A percentile compares a stretch with the other conserved stretches of the same genome.
Conservation (phyloP, 2,113 vertebrate species). For the Polypterus bichir region DNA sequence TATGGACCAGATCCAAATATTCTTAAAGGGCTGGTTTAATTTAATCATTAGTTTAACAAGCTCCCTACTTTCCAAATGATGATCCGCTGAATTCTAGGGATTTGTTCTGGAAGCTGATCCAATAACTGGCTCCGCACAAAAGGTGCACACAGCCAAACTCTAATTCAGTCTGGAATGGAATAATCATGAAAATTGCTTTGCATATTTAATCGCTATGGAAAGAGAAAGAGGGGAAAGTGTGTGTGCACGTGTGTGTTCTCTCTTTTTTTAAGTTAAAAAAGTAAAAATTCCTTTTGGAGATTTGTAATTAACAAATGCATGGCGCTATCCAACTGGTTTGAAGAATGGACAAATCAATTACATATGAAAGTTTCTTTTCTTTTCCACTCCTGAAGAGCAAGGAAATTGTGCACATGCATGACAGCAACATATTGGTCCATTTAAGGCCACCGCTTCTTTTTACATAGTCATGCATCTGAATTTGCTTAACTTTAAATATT, state of each 20-base stretch:
- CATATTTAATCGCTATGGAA: conserved; percentile 71
- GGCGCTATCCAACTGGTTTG: background rate
- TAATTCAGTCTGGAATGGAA: conserved; percentile 64
- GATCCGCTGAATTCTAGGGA: conserved; percentile 78
- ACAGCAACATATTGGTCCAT: conserved; percentile 22
- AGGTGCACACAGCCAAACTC: conserved; percentile 55
- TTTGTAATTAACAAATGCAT: conserved; percentile 29
- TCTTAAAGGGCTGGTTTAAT: conserved; percentile 95
- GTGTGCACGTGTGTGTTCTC: too few relatives aligned
- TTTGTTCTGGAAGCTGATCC: conserved; percentile 89
- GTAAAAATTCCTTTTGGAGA: conserved; percentile 64
- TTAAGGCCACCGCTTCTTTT: too few relatives aligned
- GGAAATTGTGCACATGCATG: conserved; percentile 42
- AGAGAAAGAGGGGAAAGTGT: conserved; percentile 3
- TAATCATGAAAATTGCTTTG: conserved; percentile 73
- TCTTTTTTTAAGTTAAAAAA: conserved; percentile 10
- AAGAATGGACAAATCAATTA: too few relatives aligned
- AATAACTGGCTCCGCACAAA: conserved; percentile 68
- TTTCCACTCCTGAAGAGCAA: conserved; percentile 33
- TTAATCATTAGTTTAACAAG: conserved; percentile 97
- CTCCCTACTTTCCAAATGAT: conserved; percentile 80
- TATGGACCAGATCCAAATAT: conserved; percentile 84
- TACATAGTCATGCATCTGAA: too few relatives aligned
- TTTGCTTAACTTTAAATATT: too few relatives aligned
- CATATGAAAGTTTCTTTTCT: too few relatives aligned